Evolutionary conservation across 2,797 vertebrate genomes (phyloP).

Genomic region (Acomys russatus): DNA sequence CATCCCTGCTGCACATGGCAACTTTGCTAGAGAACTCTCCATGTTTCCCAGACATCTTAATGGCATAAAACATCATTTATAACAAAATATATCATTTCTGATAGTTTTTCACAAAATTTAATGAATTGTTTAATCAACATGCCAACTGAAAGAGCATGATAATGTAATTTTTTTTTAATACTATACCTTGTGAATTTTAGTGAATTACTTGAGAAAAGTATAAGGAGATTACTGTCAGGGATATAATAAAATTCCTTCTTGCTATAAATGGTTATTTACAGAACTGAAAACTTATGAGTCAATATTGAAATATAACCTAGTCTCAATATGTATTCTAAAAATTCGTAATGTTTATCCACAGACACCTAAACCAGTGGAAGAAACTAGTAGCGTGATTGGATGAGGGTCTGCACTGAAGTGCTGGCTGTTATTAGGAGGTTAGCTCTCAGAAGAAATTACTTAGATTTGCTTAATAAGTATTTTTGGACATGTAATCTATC

Average conservation of each 20-base stretch:
- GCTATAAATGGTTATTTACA: neutral
- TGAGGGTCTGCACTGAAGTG: too few species aligned
- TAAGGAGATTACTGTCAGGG: neutral
- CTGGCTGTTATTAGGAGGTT: neutral
- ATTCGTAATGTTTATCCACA: neutral
- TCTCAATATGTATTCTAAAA: conserved; percentile 43
- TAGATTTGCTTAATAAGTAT: neutral
- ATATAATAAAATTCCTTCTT: conserved; percentile 30
- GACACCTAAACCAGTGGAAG: neutral
- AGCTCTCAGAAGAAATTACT: neutral
- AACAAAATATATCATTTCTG: neutral
- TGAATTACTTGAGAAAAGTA: neutral
- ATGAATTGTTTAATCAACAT: neutral
- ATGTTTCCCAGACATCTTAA: neutral
- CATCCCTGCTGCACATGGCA: neutral
- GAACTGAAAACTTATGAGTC: neutral
- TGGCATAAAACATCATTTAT: neutral
- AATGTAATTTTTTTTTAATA: conserved; percentile 19
- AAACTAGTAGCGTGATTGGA: neutral
- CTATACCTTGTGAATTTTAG: neutral
- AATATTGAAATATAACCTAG: neutral
- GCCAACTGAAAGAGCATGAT: conserved; percentile 3
- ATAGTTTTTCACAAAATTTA: neutral
- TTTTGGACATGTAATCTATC: neutral
- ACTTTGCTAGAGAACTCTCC: neutral